Percentiles rank a stretch among this genome's conserved stretches.
phyloP scores from a whole-genome alignment of 2,113 vertebrate species.

The Cairina moschata region DNA sequence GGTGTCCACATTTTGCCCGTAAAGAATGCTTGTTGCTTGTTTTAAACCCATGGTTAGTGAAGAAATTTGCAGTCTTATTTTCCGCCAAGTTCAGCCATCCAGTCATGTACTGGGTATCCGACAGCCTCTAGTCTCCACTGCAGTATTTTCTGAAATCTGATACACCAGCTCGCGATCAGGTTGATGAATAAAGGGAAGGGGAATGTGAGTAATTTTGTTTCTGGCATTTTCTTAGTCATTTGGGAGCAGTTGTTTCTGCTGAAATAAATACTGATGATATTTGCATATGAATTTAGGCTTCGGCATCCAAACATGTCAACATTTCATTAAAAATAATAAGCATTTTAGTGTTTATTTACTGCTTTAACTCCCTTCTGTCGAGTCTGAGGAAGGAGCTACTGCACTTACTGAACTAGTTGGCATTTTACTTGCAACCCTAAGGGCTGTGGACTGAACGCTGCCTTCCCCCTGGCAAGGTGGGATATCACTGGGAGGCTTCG shows the following conservation, averaged over 20 bases:
- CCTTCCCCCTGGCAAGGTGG: neutral
- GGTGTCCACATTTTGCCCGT: neutral
- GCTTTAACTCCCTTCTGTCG: neutral
- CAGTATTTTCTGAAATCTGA: neutral
- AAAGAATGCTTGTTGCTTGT: neutral
- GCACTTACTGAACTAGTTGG: neutral
- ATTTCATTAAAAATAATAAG: neutral
- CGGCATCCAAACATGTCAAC: neutral
- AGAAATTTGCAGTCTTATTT: neutral
- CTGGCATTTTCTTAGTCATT: neutral
- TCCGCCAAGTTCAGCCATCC: neutral
- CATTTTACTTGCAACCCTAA: neutral
- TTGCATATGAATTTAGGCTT: neutral
- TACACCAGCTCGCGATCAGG: neutral
- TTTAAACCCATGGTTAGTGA: neutral
- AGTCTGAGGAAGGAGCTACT: neutral
- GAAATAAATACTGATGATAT: neutral
- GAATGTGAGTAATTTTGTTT: neutral
- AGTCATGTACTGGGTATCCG: neutral
- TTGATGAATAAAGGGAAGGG: neutral
- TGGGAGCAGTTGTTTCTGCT: conserved; percentile 4
- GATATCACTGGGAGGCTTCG: neutral
- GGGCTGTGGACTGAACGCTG: neutral
- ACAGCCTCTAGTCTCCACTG: neutral
- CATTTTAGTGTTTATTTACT: neutral